Evolutionary conservation across 2,113 vertebrate species (phyloP).

Genomic region (Sander lucioperca): DNA sequence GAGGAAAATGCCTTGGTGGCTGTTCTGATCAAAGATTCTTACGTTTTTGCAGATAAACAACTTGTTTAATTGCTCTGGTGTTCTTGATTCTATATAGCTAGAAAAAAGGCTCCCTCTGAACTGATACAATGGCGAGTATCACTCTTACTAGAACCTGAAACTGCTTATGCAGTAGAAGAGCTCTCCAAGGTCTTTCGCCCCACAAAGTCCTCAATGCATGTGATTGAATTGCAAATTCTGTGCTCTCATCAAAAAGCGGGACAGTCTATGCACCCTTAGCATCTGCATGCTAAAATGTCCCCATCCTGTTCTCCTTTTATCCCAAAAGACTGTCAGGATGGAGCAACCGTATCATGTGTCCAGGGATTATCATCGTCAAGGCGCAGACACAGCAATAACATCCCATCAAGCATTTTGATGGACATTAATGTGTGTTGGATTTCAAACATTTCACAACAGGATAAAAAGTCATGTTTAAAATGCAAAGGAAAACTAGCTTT

Average conservation of each 20-base stretch:
- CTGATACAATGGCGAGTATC: not conserved
- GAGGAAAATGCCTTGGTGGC: not conserved
- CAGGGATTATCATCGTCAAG: not conserved
- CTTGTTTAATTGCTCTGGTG: not conserved
- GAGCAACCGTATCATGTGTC: not conserved
- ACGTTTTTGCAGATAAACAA: not conserved
- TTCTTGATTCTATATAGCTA: not conserved
- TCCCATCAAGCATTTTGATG: not conserved
- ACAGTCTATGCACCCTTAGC: not conserved
- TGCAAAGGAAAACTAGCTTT: not conserved
- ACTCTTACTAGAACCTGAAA: not conserved
- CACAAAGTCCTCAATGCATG: constrained; percentile 30
- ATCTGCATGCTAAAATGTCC: constrained; percentile 17
- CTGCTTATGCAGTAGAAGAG: constrained; percentile 5
- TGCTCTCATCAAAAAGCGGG: constrained; percentile 28
- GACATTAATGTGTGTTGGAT: not conserved
- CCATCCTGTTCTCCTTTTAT: not conserved
- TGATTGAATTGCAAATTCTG: constrained; percentile 37
- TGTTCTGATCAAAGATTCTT: not conserved
- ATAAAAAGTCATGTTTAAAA: not conserved
- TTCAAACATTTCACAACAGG: not conserved
- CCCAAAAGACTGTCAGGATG: not conserved
- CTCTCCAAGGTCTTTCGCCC: constrained; percentile 11
- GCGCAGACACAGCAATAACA: not conserved
- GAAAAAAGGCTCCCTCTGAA: not conserved